phyloP scores from a whole-genome alignment of 2,113 vertebrate species.

The Hemibagrus wyckioides region DNA sequence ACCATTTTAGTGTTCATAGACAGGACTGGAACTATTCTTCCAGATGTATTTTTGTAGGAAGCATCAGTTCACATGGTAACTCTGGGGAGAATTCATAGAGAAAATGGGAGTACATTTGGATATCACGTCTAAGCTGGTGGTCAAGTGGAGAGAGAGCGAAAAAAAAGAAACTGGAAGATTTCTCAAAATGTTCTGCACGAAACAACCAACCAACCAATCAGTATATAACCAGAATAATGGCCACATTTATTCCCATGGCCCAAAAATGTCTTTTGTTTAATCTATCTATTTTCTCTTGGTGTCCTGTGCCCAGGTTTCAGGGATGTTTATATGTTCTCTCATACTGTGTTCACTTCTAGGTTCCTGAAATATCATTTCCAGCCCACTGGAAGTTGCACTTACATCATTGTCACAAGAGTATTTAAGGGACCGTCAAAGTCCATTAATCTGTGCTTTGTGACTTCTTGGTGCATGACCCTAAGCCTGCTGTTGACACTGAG shows the following conservation, averaged over 20 bases:
- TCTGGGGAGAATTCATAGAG: neutral
- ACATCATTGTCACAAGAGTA: neutral
- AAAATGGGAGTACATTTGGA: neutral
- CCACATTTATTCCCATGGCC: neutral
- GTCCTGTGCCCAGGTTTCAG: neutral
- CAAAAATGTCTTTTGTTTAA: neutral
- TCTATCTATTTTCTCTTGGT: neutral
- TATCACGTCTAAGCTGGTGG: neutral
- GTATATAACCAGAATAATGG: neutral
- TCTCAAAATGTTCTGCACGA: neutral
- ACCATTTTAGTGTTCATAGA: neutral
- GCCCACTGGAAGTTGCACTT: neutral
- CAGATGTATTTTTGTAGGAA: neutral
- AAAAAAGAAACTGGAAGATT: neutral
- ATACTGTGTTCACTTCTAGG: neutral
- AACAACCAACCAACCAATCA: too few species aligned
- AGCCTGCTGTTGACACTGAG: neutral
- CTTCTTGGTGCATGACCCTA: neutral
- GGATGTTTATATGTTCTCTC: neutral
- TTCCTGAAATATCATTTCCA: neutral
- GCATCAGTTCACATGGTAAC: neutral
- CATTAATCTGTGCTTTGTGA: neutral
- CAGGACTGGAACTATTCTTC: neutral
- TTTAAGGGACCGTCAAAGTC: neutral
- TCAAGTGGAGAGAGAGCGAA: neutral